Base-by-base conservation (phyloP, 2,113 vertebrate genomes). In the Himantopus leucocephalus region DNA sequence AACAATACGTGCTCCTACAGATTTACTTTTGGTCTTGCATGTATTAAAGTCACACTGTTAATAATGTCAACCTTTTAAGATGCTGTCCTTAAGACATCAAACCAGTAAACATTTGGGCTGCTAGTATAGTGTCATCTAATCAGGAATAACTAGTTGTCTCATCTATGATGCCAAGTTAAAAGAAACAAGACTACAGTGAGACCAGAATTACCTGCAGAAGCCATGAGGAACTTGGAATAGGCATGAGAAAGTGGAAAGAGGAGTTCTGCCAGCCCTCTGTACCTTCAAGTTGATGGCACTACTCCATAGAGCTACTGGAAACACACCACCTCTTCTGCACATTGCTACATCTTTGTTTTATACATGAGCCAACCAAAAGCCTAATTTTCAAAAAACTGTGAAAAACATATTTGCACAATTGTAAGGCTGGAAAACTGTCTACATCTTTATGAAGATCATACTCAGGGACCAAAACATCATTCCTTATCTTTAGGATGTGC, bases 391-490 rank as follows among this genome's bases (percentile, higher is more conserved):
- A 80, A 53, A 15, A 47, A 8, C 4, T 48, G 9, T 64, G 18
- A 48, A 48, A 79, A 79, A 8, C 1, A 2, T 37, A 55, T 37
- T 70, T 59, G 64, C 68, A 35, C 9, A 39, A 11, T 39, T 39
- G 39, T 39, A 12, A 11, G 18, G 45, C 26, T 81, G 50, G 37
- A 71, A 85, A 76, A 48, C 12, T 41, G 21, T 39, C 10, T 19
- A 7, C 9, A 5, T 59, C 22, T 66, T 89, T 41, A 52, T 35
- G 50, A 59, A 64, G 16, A 56, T n/a, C 20, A 39, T 56, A 64
- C 12, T 14, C 10, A 29, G 58, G 7, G 8, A 56, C 19, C 1
- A 3, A 86, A 58, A 53, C 9, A 52, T 50, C 1, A 0, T 45
- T 56, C 24, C 24, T 9, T 41, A 29, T 12, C 15, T 30, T 73